Conservation (phyloP, 2,797 vertebrate genomes). For the Xiphorhynchus erythropygius region DNA sequence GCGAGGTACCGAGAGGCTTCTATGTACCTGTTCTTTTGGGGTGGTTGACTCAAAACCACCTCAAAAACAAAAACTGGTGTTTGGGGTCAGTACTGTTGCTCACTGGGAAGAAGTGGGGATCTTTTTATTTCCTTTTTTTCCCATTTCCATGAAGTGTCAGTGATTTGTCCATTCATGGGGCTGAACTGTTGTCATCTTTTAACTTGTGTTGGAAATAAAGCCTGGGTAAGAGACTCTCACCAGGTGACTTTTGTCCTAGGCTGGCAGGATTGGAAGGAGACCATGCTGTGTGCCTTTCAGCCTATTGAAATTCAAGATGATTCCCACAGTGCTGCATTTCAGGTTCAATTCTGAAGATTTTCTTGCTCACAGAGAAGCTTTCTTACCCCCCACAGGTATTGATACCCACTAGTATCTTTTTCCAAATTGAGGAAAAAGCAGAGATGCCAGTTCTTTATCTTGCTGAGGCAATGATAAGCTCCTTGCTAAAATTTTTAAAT, state of each 20-base stretch:
- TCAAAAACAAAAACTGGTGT: not conserved
- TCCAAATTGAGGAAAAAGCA: not conserved
- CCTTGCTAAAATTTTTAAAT: conserved; percentile 1
- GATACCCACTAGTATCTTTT: not conserved
- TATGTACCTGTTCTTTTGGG: not conserved
- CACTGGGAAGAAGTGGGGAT: not conserved
- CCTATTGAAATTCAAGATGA: not conserved
- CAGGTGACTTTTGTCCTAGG: not conserved
- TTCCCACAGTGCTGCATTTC: not conserved
- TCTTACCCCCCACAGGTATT: not conserved
- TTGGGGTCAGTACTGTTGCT: not conserved
- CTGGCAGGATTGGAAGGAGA: not conserved
- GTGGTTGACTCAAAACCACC: not conserved
- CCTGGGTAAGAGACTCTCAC: not conserved
- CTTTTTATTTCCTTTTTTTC: not conserved
- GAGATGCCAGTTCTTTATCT: not conserved
- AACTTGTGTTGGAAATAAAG: not conserved
- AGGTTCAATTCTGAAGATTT: not conserved
- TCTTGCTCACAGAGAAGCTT: not conserved
- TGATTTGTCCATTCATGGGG: not conserved
- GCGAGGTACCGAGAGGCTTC: not conserved
- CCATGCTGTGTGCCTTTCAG: not conserved
- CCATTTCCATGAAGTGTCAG: not conserved
- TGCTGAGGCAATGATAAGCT: conserved; percentile 5
- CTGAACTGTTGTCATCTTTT: not conserved